Percentiles rank a stretch among this genome's conserved stretches.
Conservation (phyloP, 2,888 invertebrate species). For the Dicyrtomina minuta region DNA sequence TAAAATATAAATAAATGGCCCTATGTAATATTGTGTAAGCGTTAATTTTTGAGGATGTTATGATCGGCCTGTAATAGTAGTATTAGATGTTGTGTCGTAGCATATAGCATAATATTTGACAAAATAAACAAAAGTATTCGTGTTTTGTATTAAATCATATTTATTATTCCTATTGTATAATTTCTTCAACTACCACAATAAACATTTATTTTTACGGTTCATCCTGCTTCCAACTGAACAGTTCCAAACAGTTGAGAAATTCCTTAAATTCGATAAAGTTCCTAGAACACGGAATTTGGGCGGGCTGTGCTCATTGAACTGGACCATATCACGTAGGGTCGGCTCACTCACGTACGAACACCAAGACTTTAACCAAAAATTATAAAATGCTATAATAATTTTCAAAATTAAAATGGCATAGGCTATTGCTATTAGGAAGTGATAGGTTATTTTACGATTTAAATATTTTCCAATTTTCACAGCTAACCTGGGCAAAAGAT, state of each 20-base stretch:
- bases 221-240: constrained; percentile 62
- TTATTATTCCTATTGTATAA: too few species aligned
- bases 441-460: too few species aligned
- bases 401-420: too few species aligned
- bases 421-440: too few species aligned
- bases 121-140: too few species aligned
- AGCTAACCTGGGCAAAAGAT: constrained; percentile 79
- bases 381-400: not conserved
- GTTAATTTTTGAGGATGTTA: too few species aligned
- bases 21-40: too few species aligned
- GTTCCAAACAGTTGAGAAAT: constrained; percentile 68
- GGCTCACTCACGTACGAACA: constrained; percentile 50
- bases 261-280: constrained; percentile 69
- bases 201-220: constrained; percentile 59
- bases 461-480: constrained; percentile 1
- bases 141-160: too few species aligned
- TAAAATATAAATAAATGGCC: too few species aligned
- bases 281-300: constrained; percentile 69
- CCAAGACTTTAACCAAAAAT: constrained; percentile 46
- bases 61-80: too few species aligned
- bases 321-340: constrained; percentile 64
- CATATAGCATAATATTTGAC: too few species aligned
- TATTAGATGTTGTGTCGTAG: too few species aligned
- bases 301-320: constrained; percentile 75
- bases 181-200: constrained; percentile 47